These are phyloP conservation scores for Phyllotreta striolata DNA, from an alignment of 2,888 invertebrate genomes.

Conservation along the genomic window DNA sequence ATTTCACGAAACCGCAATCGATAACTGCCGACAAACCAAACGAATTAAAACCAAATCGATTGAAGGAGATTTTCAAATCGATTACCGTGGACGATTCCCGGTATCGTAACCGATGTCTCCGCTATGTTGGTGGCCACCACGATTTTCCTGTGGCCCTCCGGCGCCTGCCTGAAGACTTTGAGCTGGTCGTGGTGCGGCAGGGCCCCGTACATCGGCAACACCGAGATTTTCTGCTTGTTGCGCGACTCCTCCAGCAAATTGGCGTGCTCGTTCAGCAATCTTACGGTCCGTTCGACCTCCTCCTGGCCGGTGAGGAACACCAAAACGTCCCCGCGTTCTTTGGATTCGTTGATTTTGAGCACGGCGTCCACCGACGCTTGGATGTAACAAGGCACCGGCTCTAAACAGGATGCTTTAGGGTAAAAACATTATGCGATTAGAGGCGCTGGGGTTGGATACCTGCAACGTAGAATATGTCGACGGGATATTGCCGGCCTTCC, in stretches of 20 bases:
- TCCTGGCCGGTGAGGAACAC: constrained; percentile 95
- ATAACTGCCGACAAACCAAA: constrained; percentile 71
- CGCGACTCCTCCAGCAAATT: constrained; percentile 64
- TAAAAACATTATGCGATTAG: constrained; percentile 47
- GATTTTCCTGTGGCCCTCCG: constrained; percentile 82
- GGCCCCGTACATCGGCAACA: constrained; percentile 93
- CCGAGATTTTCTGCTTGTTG: constrained; percentile 66
- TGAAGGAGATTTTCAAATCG: constrained; percentile 9
- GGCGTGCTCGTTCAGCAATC: constrained; percentile 70
- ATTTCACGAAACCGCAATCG: constrained; percentile 95
- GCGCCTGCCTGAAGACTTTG: constrained; percentile 79
- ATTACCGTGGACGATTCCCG: constrained; percentile 87
- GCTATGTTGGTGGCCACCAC: constrained; percentile 96
- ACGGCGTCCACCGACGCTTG: constrained; percentile 87
- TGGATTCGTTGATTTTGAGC: constrained; percentile 86
- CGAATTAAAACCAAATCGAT: neutral
- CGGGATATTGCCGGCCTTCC: constrained; percentile 87
- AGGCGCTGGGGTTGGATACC: constrained; percentile 60
- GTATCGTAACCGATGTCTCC: constrained; percentile 95
- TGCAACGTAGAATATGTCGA: constrained; percentile 82
- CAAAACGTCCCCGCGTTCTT: constrained; percentile 86
- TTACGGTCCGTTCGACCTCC: constrained; percentile 84
- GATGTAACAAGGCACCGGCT: constrained; percentile 90
- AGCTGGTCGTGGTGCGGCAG: constrained; percentile 81
- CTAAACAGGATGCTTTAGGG: constrained; percentile 58